Evolutionary conservation across 1,140 invertebrate genomes (phyloP), one percentile per base, ranked within the genome.

Genomic region (Aphidius ervi): DNA sequence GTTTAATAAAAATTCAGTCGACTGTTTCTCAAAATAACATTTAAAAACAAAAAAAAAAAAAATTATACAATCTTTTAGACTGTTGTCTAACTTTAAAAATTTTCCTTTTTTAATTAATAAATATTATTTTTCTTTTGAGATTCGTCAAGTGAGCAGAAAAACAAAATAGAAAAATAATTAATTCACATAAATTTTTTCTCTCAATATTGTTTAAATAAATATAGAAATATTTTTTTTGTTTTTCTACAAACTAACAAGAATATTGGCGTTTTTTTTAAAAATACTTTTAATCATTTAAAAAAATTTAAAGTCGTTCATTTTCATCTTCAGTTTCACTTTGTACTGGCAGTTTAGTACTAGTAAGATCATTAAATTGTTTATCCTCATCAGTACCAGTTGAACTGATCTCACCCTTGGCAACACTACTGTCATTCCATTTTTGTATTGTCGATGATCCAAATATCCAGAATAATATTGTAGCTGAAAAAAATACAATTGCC

Each of bases 361-460:
- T 49, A 56, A 64, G 48, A n/a, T 70, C 68, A 4, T 31, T 75
- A 62, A 75, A 75, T 10, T 67, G 67, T 20, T 65, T 72, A 7
- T 74, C 74, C 48, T 77, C 75, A 0, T 75, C 71, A 0, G 23
- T 54, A 43, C 42, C 42, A 43, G 3, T 10, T 54, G 61, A 6
- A 43, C 63, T 10, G 0, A 52, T 37, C 5, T 45, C 1, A 4
- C 8, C 31, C 39, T 64, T 54, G 0, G 9, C n/a, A 16, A 39
- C 52, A 63, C 48, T 71, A 16, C 59, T 41, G 56, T 79, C 68
- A 68, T 89, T 88, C 87, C 87, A 89, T 4, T 82, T 73, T 70
- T 88, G 87, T 37, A 85, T 84, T 50, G 83, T 81, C 0, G 82
- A 84, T 0, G 86, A 86, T 10, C 87, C 87, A 46, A 88, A 86